Evolutionary conservation across 2,113 vertebrate species (phyloP).

Genomic region (Platanista minor): DNA sequence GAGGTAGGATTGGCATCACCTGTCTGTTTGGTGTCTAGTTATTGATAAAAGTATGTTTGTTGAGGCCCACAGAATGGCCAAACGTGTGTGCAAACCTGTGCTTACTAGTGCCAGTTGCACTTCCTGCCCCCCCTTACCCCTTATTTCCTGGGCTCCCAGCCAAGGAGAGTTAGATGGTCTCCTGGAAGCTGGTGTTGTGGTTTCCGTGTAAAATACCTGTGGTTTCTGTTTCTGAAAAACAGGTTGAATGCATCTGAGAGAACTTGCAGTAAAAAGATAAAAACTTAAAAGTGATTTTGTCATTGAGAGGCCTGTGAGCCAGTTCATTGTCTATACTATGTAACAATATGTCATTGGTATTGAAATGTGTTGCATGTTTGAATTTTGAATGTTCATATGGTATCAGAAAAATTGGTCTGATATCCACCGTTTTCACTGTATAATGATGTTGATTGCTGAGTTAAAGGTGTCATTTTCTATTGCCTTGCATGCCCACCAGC

Average conservation of each 20-base stretch:
- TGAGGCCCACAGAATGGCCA: neutral
- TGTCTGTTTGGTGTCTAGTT: neutral
- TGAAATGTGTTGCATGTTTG: neutral
- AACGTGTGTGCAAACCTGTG: neutral
- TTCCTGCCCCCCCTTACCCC: no score
- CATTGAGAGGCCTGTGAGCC: neutral
- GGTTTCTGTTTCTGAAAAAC: neutral
- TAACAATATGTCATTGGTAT: neutral
- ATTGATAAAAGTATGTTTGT: neutral
- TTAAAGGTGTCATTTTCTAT: neutral
- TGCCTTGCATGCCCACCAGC: neutral
- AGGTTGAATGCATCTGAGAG: neutral
- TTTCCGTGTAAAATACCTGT: neutral
- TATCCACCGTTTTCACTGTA: neutral
- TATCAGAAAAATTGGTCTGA: neutral
- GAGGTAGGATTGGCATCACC: neutral
- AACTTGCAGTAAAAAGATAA: neutral
- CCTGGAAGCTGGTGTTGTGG: neutral
- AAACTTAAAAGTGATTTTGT: neutral
- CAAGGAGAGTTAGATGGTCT: neutral
- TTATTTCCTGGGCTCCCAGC: neutral
- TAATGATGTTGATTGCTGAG: neutral
- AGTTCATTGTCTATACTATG: neutral
- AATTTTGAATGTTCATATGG: neutral
- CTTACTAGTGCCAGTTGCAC: neutral